These are phyloP conservation scores for Chaetorhynchus papuensis DNA, from an alignment of 2,113 vertebrate genomes.

Conservation along the genomic window DNA sequence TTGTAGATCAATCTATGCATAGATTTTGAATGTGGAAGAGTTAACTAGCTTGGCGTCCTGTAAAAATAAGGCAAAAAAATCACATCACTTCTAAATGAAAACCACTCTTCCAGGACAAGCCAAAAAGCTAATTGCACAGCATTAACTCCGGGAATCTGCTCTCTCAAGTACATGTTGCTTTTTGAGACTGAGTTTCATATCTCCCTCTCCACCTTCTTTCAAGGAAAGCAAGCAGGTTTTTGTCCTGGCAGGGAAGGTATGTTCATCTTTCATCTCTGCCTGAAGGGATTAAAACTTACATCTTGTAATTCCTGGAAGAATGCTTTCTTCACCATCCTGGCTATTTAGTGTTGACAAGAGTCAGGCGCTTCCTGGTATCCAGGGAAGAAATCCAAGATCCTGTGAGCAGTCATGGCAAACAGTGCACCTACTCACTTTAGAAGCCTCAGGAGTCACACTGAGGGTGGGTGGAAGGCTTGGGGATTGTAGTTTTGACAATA, in stretches of 20 bases:
- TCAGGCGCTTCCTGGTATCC: not conserved
- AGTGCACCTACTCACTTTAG: not conserved
- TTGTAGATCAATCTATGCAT: not conserved
- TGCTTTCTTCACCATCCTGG: not conserved
- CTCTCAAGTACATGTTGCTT: not conserved
- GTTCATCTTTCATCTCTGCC: slow-evolving; percentile 6
- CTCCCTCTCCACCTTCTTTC: not conserved
- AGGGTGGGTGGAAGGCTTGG: not conserved
- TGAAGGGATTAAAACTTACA: not conserved
- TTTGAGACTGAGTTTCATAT: not conserved
- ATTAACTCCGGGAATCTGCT: not conserved
- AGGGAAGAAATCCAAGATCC: slow-evolving; percentile 1
- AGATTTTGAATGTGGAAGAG: not conserved
- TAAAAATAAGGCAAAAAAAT: not conserved
- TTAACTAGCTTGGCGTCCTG: not conserved
- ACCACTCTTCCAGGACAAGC: not conserved
- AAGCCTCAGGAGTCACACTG: not conserved
- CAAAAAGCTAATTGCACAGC: not conserved
- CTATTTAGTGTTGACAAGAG: not conserved
- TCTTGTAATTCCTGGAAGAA: slow-evolving; percentile 1
- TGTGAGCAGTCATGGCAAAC: not conserved
- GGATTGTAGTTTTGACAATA: not conserved
- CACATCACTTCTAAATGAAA: not conserved
- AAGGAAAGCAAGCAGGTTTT: slow-evolving; percentile 7
- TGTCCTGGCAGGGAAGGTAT: not conserved